A percentile compares a stretch with the other conserved stretches of the same genome.
phyloP scores from a whole-genome alignment of 1,140 invertebrate species.

The Stenopsyche tienmushanensis region DNA sequence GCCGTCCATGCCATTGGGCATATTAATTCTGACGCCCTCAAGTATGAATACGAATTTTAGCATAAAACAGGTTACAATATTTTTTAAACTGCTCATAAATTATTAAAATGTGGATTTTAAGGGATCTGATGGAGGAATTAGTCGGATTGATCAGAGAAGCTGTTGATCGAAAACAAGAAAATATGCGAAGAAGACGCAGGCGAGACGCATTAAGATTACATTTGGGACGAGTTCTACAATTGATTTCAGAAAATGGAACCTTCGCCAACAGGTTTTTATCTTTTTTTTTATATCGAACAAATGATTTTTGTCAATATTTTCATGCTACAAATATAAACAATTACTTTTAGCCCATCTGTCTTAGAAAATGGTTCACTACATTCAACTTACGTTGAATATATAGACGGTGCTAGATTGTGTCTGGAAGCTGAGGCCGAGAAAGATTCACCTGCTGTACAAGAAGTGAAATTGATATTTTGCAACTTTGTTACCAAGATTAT shows the following conservation, averaged over 20 bases:
- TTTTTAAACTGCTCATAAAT: neutral
- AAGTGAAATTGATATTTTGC: slow-evolving; percentile 92
- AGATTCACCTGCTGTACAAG: slow-evolving; percentile 73
- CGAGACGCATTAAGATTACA: slow-evolving; percentile 91
- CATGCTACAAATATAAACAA: neutral
- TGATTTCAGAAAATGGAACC: slow-evolving; percentile 90
- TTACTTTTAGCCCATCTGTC: slow-evolving; percentile 67
- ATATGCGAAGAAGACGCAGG: slow-evolving; percentile 83
- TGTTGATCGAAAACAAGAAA: slow-evolving; percentile 97
- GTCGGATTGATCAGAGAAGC: slow-evolving; percentile 89
- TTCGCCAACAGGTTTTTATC: slow-evolving; percentile 78
- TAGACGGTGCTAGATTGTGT: slow-evolving; percentile 90
- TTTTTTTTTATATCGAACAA: neutral
- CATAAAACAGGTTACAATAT: neutral
- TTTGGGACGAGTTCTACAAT: slow-evolving; percentile 85
- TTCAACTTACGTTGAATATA: slow-evolving; percentile 89
- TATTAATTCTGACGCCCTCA: slow-evolving; percentile 88
- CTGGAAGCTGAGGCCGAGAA: slow-evolving; percentile 90
- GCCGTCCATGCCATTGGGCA: slow-evolving; percentile 91
- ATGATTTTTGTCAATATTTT: neutral
- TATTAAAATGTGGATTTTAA: slow-evolving; percentile 46
- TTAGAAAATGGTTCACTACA: slow-evolving; percentile 80
- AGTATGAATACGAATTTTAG: slow-evolving; percentile 58
- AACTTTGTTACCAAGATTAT: slow-evolving; percentile 93
- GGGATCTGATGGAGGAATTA: slow-evolving; percentile 96